phyloP scores from a whole-genome alignment of 2,797 vertebrate species.

The Gadopsis bispinosus region DNA sequence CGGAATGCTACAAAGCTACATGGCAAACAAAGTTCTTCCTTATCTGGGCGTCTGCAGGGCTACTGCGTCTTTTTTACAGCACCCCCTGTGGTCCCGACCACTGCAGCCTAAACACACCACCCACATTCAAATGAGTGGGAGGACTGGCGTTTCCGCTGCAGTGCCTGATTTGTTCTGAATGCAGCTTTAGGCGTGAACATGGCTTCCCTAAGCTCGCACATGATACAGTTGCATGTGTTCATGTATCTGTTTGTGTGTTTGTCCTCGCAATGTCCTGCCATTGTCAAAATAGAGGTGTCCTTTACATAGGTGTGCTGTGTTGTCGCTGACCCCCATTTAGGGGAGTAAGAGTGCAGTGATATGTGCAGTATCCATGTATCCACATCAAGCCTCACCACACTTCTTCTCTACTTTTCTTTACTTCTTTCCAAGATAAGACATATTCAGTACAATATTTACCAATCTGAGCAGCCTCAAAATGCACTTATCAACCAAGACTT shows the following conservation, averaged over 20 bases:
- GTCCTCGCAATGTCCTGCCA: conserved; percentile 14
- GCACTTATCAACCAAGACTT: background rate
- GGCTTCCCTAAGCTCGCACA: background rate
- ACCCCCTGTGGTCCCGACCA: too few relatives aligned
- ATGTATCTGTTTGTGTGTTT: background rate
- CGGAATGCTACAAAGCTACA: too few relatives aligned
- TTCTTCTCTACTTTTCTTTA: background rate
- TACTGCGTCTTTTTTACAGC: too few relatives aligned
- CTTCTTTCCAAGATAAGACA: background rate
- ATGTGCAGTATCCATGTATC: background rate
- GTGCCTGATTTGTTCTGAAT: too few relatives aligned
- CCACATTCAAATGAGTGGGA: too few relatives aligned
- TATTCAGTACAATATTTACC: background rate
- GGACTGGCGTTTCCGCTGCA: too few relatives aligned
- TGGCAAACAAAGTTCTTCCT: too few relatives aligned
- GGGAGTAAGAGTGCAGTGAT: background rate
- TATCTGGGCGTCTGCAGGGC: too few relatives aligned
- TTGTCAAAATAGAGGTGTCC: conserved; percentile 11
- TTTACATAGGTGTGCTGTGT: background rate
- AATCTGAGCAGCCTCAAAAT: background rate
- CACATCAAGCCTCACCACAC: background rate
- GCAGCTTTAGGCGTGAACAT: background rate
- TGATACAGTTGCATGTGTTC: conserved; percentile 6
- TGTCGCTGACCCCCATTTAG: background rate
- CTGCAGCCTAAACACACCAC: too few relatives aligned